These are phyloP conservation scores for Chrysodeixis includens DNA, from an alignment of 2,888 invertebrate genomes.

Conservation along the genomic window DNA sequence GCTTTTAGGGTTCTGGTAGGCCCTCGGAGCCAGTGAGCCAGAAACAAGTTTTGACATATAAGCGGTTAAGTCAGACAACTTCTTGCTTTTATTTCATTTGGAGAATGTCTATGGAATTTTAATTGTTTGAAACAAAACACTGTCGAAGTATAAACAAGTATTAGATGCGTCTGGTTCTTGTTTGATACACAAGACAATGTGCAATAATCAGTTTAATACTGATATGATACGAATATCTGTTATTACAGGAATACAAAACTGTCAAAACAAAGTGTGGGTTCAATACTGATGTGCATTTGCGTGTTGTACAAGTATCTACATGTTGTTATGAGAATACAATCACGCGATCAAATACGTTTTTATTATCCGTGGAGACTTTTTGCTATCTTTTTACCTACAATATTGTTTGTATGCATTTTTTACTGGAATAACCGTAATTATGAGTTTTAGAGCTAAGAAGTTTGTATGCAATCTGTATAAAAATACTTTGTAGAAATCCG, in stretches of 20 bases:
- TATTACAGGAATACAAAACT: background rate
- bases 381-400: no score
- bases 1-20: no score
- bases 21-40: no score
- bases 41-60: background rate
- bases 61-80: background rate
- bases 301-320: no score
- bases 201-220: background rate
- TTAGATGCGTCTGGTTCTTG: background rate
- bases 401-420: no score
- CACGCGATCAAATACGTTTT: no score
- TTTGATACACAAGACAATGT: background rate
- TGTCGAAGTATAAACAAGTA: background rate
- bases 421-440: no score
- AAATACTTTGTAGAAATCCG: no score
- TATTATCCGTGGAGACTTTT: no score
- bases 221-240: background rate
- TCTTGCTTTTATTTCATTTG: background rate
- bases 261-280: no score
- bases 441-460: no score
- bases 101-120: background rate
- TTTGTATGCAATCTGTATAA: no score
- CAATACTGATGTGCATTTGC: background rate
- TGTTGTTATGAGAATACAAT: background rate
- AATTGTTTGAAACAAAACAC: background rate